Evolutionary conservation across 1,140 invertebrate genomes (phyloP).

Genomic region (Onthophagus taurus): DNA sequence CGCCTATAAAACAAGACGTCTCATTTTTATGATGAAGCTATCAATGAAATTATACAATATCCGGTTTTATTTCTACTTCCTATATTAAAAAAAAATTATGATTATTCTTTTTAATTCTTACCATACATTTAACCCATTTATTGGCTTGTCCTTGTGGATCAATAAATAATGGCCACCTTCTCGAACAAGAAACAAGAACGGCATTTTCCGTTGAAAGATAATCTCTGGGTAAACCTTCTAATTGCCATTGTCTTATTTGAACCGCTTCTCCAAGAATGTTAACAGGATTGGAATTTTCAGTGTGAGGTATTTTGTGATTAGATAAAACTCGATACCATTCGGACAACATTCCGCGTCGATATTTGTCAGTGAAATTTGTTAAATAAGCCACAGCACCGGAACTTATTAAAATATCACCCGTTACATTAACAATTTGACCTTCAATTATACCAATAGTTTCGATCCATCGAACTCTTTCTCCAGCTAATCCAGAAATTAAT

Average conservation of each 20-base stretch:
- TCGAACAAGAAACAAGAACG: slow-evolving; percentile 49
- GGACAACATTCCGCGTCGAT: slow-evolving; percentile 35
- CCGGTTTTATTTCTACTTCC: too few species aligned
- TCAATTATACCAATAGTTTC: slow-evolving; percentile 52
- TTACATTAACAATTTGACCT: slow-evolving; percentile 51
- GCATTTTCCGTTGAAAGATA: slow-evolving; percentile 59
- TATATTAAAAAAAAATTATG: slow-evolving; percentile 1
- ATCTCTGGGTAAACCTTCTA: slow-evolving; percentile 58
- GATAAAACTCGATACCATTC: slow-evolving; percentile 21
- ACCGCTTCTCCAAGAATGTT: slow-evolving; percentile 53
- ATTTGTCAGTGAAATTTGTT: slow-evolving; percentile 54
- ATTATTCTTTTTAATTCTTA: too few species aligned
- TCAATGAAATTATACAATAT: too few species aligned
- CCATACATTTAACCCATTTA: slow-evolving; percentile 64
- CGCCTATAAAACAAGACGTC: too few species aligned
- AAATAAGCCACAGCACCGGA: slow-evolving; percentile 61
- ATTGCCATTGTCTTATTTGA: slow-evolving; percentile 52
- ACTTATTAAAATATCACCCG: slow-evolving; percentile 49
- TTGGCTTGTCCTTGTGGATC: slow-evolving; percentile 63
- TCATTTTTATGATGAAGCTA: too few species aligned
- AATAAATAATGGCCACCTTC: slow-evolving; percentile 58
- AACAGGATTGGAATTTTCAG: slow-evolving; percentile 46
- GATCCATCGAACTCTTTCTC: slow-evolving; percentile 53
- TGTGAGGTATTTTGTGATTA: slow-evolving; percentile 42
- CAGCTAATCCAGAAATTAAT: slow-evolving; percentile 44